Conservation (phyloP, 2,797 vertebrate species). For the Sternarchorhynchus goeldii region DNA sequence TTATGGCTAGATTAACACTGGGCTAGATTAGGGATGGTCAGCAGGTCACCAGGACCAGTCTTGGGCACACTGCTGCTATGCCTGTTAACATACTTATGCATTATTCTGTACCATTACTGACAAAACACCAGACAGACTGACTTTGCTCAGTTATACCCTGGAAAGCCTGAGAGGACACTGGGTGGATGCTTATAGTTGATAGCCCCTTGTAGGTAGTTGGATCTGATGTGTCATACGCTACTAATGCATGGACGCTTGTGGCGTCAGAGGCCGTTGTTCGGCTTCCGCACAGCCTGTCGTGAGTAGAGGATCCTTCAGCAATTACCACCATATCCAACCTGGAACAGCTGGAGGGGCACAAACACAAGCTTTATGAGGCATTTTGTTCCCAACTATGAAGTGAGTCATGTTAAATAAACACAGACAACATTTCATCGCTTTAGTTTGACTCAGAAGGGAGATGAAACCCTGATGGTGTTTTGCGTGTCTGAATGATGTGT, state of each 20-base stretch:
- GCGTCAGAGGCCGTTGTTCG: no score
- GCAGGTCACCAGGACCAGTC: no score
- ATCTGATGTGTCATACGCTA: neutral
- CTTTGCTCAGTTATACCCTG: neutral
- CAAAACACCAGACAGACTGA: no score
- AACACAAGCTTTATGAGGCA: neutral
- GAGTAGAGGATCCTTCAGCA: constrained; percentile 34
- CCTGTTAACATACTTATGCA: no score
- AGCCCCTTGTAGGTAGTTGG: neutral
- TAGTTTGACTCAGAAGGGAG: no score
- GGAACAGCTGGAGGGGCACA: constrained; percentile 47
- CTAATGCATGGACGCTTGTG: no score
- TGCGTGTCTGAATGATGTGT: no score
- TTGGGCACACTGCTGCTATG: no score
- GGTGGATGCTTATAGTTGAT: no score
- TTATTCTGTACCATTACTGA: no score
- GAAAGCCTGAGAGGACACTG: neutral
- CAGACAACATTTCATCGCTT: neutral
- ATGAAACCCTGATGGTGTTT: neutral
- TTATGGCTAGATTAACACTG: no score
- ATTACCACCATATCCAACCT: constrained; percentile 17
- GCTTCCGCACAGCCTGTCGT: constrained; percentile 32
- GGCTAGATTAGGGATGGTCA: no score
- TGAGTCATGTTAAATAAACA: neutral
- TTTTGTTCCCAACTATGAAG: neutral